phyloP scores from a whole-genome alignment of 2,113 vertebrate genomes.

The Pelobates fuscus region DNA sequence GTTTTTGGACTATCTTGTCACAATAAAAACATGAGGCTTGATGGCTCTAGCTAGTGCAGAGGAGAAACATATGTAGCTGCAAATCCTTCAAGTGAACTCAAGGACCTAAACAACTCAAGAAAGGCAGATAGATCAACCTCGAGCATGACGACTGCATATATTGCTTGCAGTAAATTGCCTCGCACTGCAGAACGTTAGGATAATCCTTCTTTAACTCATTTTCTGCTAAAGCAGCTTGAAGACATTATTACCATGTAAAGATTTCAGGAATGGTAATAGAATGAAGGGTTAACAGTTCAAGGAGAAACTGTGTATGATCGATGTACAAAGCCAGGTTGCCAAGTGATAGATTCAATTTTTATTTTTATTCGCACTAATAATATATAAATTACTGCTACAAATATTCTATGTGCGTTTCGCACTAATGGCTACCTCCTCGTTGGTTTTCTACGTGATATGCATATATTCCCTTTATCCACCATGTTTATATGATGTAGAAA shows the following conservation, averaged over 20 bases:
- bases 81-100: slow-evolving; percentile 36
- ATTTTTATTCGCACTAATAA: no score
- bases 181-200: slow-evolving; percentile 33
- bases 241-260: slow-evolving; percentile 14
- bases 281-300: not conserved
- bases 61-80: slow-evolving; percentile 36
- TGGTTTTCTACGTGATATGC: no score
- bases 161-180: slow-evolving; percentile 27
- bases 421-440: no score
- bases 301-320: not conserved
- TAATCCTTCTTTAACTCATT: slow-evolving; percentile 40
- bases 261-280: not conserved
- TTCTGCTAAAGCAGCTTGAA: slow-evolving; percentile 9
- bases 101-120: slow-evolving; percentile 1
- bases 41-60: slow-evolving; percentile 23
- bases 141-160: slow-evolving; percentile 17
- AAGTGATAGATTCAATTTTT: no score
- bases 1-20: not conserved
- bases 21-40: slow-evolving; percentile 5
- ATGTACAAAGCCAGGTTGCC: no score
- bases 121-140: slow-evolving; percentile 24
- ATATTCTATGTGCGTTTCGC: no score
- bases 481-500: no score
- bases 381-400: no score
- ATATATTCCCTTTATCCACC: no score